Percentiles rank a stretch among this genome's conserved stretches.
These are phyloP conservation scores for Catocala nupta DNA, from an alignment of 2,888 invertebrate species.

Conservation along the genomic window DNA sequence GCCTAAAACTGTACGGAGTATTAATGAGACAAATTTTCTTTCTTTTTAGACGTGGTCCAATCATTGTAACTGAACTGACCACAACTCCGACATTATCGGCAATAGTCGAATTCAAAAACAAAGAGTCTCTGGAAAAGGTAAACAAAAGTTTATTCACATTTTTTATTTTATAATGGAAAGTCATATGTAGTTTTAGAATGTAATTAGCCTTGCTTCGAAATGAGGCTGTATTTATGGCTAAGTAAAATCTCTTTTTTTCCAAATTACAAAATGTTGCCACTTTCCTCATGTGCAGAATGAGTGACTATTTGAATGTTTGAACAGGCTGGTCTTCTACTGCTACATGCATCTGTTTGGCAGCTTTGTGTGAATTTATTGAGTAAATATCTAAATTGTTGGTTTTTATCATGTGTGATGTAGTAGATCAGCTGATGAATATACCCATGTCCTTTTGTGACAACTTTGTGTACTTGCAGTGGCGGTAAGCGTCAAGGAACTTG, in stretches of 20 bases:
- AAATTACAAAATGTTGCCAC: constrained; percentile 67
- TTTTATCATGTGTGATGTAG: constrained; percentile 55
- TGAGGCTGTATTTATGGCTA: constrained; percentile 68
- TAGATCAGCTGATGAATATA: constrained; percentile 67
- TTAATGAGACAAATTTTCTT: constrained; percentile 84
- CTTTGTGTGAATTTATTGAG: constrained; percentile 36
- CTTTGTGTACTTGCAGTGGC: constrained; percentile 55
- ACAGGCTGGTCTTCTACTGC: constrained; percentile 77
- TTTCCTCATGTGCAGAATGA: constrained; percentile 70
- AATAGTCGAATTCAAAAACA: constrained; percentile 88
- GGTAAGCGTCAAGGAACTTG: constrained; percentile 53
- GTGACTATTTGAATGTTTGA: constrained; percentile 86
- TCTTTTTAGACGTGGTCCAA: constrained; percentile 88
- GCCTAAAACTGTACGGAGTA: constrained; percentile 69
- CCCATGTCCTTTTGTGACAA: constrained; percentile 52
- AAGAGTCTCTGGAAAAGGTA: constrained; percentile 87
- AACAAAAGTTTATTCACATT: constrained; percentile 82
- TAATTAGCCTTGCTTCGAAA: constrained; percentile 54
- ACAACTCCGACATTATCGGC: constrained; percentile 87
- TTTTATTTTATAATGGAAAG: constrained; percentile 66
- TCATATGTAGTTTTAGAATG: constrained; percentile 55
- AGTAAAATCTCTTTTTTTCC: constrained; percentile 64
- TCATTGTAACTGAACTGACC: constrained; percentile 87
- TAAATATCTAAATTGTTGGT: constrained; percentile 50
- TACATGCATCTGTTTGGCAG: constrained; percentile 45